Evolutionary conservation across 2,888 invertebrate species (phyloP).

Genomic region (Chalcosyrphus nemorum): DNA sequence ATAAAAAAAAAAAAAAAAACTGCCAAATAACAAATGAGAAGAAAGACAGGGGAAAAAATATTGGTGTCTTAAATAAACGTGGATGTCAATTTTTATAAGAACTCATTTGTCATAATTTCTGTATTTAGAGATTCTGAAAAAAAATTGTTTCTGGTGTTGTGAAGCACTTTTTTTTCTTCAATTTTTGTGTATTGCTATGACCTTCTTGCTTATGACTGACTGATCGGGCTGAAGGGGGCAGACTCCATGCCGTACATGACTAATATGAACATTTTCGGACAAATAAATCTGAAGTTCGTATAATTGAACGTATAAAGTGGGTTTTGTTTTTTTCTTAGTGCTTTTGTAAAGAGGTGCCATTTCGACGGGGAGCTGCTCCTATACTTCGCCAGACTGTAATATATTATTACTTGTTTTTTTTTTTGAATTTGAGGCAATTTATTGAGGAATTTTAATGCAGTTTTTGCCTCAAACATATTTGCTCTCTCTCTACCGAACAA

Average conservation of each 20-base stretch:
- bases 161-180: slow-evolving; percentile 28
- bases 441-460: too few relatives aligned
- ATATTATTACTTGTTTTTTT: too few relatives aligned
- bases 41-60: slow-evolving; percentile 9
- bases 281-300: slow-evolving; percentile 28
- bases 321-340: slow-evolving; percentile 22
- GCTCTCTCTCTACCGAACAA: too few relatives aligned
- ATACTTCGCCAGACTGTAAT: too few relatives aligned
- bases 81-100: slow-evolving; percentile 51
- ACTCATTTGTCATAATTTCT: slow-evolving; percentile 50
- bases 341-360: slow-evolving; percentile 3
- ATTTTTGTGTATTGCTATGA: slow-evolving; percentile 15
- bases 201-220: slow-evolving; percentile 43
- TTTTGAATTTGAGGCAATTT: too few relatives aligned
- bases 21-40: neutral
- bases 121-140: slow-evolving; percentile 27
- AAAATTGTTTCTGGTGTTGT: slow-evolving; percentile 26
- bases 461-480: too few relatives aligned
- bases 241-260: slow-evolving; percentile 29
- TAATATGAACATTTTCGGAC: slow-evolving; percentile 14
- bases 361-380: too few relatives aligned
- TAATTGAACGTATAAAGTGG: slow-evolving; percentile 28
- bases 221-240: slow-evolving; percentile 18
- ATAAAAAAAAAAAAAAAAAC: slow-evolving; percentile 18
- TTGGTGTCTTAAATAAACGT: slow-evolving; percentile 25